Percentiles rank a stretch among this genome's conserved stretches.
Evolutionary conservation across 2,888 invertebrate species (phyloP).

Genomic region (Tiliacea aurago): DNA sequence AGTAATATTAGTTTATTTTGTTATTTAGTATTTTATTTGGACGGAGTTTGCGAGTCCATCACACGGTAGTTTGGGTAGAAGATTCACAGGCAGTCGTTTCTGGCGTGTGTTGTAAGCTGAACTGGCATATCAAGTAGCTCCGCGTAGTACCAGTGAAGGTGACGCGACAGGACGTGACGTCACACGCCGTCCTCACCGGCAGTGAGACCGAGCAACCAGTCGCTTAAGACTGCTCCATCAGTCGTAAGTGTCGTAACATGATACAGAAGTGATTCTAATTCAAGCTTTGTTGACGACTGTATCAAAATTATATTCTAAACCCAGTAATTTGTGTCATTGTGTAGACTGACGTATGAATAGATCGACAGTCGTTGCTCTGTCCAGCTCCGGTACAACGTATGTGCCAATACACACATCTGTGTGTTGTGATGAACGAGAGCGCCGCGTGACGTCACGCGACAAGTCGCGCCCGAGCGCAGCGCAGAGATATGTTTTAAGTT

Average conservation of each 20-base stretch:
- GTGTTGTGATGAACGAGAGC: constrained; percentile 5
- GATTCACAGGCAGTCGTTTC: constrained; percentile 28
- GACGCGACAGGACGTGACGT: constrained; percentile 24
- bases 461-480: constrained; percentile 13
- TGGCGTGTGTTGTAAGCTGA: constrained; percentile 34
- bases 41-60: constrained; percentile 69
- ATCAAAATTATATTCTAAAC: background rate
- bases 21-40: constrained; percentile 90
- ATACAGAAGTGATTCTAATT: background rate
- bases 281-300: background rate
- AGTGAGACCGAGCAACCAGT: background rate
- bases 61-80: constrained; percentile 55
- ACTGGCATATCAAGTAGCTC: constrained; percentile 51
- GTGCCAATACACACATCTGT: constrained; percentile 37
- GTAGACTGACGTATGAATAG: background rate
- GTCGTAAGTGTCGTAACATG: background rate
- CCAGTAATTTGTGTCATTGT: background rate
- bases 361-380: constrained; percentile 7
- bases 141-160: constrained; percentile 18
- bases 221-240: background rate
- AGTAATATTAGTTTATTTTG: constrained; percentile 86
- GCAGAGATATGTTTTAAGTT: constrained; percentile 29
- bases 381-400: background rate
- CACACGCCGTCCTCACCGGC: constrained; percentile 24
- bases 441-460: constrained; percentile 40